Base-by-base conservation (phyloP, 2,113 vertebrate species). In the Stercorarius parasiticus region DNA sequence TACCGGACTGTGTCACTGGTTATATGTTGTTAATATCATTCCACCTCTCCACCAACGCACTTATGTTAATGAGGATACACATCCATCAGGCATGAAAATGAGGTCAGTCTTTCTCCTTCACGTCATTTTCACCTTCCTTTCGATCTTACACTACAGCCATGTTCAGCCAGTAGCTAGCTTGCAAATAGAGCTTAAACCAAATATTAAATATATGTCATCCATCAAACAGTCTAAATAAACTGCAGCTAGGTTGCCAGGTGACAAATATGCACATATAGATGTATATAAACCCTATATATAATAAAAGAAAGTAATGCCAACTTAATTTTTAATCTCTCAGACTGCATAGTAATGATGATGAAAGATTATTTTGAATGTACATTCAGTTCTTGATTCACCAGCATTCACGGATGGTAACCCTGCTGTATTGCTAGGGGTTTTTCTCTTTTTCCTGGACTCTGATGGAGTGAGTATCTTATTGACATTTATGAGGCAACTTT, bases 401-500 rank as follows among this genome's bases (percentile, higher is more conserved):
- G 13, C 40, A 70, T 79, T 86, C 66, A 29, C 15, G 49, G 77
- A 69, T 82, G 25, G 70, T 45, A 87, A 79, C 70, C 6, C 18
- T 82, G 36, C 56, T 72, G 29, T 61, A 76, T 15, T 86, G 58
- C 66, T 92, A 58, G 12, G 14, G 58, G 13, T 2, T 62, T 96
- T 86, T 94, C 56, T 84, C 64, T 87, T 90, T 95, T 86, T 95
- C 38, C 45, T 87, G 73, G 73, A 92, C 71, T 86, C 36, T 82
- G 62, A 76, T 47, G 53, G 78, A 95, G 38, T 52, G 47, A 93
- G 9, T 87, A 90, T 77, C 74, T 89, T 89, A 80, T 43, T 87
- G 93, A 90, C 84, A 83, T 96, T 95, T 96, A 94, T 90, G 89
- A 90, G 78, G 93, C 40, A 95, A 85, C 73, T 91, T 93, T 88